Percentiles rank a stretch among this genome's conserved stretches.
phyloP scores from a whole-genome alignment of 2,113 vertebrate genomes.

The Cranoglanis bouderius region DNA sequence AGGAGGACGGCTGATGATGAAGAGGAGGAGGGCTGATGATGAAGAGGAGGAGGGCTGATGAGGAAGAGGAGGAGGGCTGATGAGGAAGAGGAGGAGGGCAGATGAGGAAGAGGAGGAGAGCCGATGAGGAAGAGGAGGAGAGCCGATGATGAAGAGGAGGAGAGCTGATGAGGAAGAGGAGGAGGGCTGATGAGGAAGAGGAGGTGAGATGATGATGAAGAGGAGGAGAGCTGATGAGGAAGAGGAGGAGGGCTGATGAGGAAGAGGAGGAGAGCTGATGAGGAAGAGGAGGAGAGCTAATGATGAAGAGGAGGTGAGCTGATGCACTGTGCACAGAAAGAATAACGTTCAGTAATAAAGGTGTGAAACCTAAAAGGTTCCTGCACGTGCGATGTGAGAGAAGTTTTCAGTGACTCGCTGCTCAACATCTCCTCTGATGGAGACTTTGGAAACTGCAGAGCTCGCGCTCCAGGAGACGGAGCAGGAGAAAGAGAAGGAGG shows the following conservation, averaged over 20 bases:
- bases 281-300: neutral
- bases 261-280: neutral
- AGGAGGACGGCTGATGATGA: neutral
- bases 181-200: too few relatives aligned
- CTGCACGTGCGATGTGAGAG: neutral
- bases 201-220: neutral
- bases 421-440: constrained; percentile 36
- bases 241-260: neutral
- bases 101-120: too few relatives aligned
- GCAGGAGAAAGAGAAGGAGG: neutral
- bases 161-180: too few relatives aligned
- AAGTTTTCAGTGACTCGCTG: neutral
- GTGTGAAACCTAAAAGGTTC: neutral
- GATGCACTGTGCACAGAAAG: neutral
- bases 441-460: constrained; percentile 9
- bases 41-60: neutral
- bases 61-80: neutral
- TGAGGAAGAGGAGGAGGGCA: neutral
- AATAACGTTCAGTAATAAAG: neutral
- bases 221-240: neutral
- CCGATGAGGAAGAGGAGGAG: too few relatives aligned
- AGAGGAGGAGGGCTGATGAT: neutral
- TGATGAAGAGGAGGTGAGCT: neutral
- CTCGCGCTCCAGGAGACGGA: constrained; percentile 13
- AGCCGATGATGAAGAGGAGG: too few relatives aligned